Evolutionary conservation across 1,140 invertebrate genomes (phyloP), one percentile per base, ranked within the genome.

Genomic region (Anadara kagoshimensis): DNA sequence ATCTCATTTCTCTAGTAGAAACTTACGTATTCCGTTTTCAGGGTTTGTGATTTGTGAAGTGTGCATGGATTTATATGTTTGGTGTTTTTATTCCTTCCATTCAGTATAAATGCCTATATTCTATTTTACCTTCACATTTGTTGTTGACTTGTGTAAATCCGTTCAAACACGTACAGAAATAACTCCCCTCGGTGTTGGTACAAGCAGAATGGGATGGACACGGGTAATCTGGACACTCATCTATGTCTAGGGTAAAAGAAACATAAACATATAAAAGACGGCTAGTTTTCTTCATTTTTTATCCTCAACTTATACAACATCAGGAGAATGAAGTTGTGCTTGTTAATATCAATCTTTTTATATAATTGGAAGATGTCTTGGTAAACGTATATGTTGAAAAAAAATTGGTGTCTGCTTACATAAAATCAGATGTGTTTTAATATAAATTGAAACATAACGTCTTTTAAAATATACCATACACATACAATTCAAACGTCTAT

Each of bases 151-250:
- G 16, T 24, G 7, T 22, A 36, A 58, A 82, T 8, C 78, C 80
- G 1, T 20, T 11, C 26, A 73, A 24, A 74, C 80, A 82, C 2
- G 24, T 24, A 70, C 80, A 82, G 2, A 14, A 20, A 59, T 76
- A 80, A 20, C 66, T 72, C 10, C 80, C 80, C 0, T 43, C 20
- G 0, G 57, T 69, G 63, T 82, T 78, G 54, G 24, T 61, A 59
- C 80, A 82, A 29, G 56, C 57, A 26, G 74, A 66, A 43, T 76
- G 69, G 1, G 29, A 20, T 43, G 76, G 70, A 57, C 81, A 83
- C 7, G 73, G 71, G 11, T 53, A 45, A 3, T 57, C 44, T 18
- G 45, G 36, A 75, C 81, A 83, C 67, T 83, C 81, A 54, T 83
- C 56, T 5, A 78, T 63, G 58, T 82, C 80, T 82, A 70, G n/a